Base-by-base conservation (phyloP, 1,140 invertebrate species). In the Orchesella cincta region DNA sequence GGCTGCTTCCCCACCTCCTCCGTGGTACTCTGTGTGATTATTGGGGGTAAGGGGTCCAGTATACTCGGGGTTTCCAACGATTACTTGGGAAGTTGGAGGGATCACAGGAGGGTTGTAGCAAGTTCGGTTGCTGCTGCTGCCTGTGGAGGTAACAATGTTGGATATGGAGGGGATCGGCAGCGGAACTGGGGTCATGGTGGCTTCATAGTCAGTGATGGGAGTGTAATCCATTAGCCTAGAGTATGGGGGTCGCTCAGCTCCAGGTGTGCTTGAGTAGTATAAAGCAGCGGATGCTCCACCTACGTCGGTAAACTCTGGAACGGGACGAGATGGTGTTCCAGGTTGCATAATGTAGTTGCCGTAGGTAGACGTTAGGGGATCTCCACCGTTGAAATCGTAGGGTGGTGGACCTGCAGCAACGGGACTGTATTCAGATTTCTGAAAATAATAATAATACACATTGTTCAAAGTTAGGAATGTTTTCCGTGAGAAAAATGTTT, bases 211-310 rank as follows among this genome's bases (percentile, higher is more conserved):
- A 3, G 52, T 14, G 75, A 75, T 79, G 51, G 28, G 74, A 70
- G 31, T 74, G 80, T 85, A 28, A 77, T 39, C 2, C 80, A 81
- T 67, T 86, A 85, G 34, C 86, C 84, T 72, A 85, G 84, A 20
- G 78, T 2, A 33, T 67, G 74, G 8, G 75, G 46, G 70, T 83
- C 79, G 67, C 80, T 75, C 1, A 62, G 76, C 29, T 80, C 80
- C 8, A 80, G 26, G n/a, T 8, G 28, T 14, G 3, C 62, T 23
- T 2, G 62, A 33, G n/a, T 67, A 67, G 62, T 67, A 67, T 12
- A 67, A 5, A 31, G 62, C 28, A 12, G 62, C 28, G 3, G 14
- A n/a, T 31, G 62, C 28, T 8, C 62, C 62, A 31, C 62, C 62
- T 33, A 67, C 14, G 26, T 67, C 62, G 8, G 62, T 67, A 31